These are phyloP conservation scores for Acanthacorydalis orientalis DNA, from an alignment of 2,888 invertebrate genomes.

Conservation along the genomic window DNA sequence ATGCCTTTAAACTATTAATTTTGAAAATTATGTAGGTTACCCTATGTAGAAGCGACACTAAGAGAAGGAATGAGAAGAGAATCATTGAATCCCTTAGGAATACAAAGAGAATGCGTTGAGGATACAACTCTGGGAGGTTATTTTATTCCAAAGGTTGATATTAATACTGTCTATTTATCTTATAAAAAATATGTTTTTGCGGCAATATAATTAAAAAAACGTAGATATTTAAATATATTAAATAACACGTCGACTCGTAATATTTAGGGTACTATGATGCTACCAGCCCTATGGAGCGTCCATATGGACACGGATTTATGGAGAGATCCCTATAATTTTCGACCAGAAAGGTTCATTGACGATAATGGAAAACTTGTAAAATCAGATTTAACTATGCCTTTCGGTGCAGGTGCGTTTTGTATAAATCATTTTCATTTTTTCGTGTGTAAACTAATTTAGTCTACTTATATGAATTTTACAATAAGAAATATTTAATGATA, in stretches of 20 bases:
- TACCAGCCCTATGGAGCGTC: constrained; percentile 31
- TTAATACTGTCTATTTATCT: not conserved
- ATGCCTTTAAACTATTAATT: no score
- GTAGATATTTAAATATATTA: not conserved
- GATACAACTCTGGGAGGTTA: constrained; percentile 53
- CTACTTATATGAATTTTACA: no score
- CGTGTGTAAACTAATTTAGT: no score
- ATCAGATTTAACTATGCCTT: constrained; percentile 40
- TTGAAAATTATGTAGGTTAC: constrained; percentile 16
- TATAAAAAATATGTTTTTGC: not conserved
- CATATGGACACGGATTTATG: constrained; percentile 19
- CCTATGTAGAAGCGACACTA: constrained; percentile 26
- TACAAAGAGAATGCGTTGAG: constrained; percentile 37
- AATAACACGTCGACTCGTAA: not conserved
- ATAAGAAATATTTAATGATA: no score
- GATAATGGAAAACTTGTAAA: constrained; percentile 31
- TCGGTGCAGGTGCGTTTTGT: constrained; percentile 37
- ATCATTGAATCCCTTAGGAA: constrained; percentile 22
- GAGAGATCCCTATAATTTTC: constrained; percentile 23
- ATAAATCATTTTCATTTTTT: no score
- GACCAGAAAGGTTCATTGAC: constrained; percentile 35
- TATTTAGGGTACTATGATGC: constrained; percentile 32
- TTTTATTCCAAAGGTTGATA: constrained; percentile 47
- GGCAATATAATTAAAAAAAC: not conserved
- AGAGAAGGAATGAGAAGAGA: constrained; percentile 23